Percentiles rank a stretch among this genome's conserved stretches.
Evolutionary conservation across 2,113 vertebrate species (phyloP).

Genomic region (Callipepla squamata): DNA sequence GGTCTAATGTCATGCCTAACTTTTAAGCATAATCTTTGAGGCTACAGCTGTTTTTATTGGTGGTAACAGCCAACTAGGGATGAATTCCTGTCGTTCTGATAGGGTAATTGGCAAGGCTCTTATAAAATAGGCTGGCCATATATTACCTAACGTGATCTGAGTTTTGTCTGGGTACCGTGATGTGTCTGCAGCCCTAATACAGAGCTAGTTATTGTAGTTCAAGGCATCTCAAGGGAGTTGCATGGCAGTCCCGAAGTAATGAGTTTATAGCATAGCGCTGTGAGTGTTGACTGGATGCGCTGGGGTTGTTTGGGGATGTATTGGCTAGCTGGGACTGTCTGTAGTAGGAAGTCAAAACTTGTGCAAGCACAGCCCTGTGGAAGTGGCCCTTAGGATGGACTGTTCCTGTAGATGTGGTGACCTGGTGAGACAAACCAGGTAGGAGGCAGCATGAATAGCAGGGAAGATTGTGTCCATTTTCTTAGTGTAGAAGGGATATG

Average conservation of each 20-base stretch:
- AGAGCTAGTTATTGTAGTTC: not conserved
- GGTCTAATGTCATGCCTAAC: not conserved
- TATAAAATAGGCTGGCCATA: not conserved
- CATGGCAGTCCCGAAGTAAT: not conserved
- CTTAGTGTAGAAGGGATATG: not conserved
- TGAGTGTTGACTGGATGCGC: accelerated
- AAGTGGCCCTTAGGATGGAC: not conserved
- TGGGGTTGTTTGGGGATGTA: not conserved
- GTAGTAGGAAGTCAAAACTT: not conserved
- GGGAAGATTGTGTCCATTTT: not conserved
- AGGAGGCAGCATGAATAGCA: accelerated
- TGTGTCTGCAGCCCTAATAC: not conserved
- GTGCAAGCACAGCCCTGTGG: accelerated
- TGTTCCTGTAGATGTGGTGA: accelerated
- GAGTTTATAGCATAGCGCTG: not conserved
- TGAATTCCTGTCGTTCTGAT: not conserved
- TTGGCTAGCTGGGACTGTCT: not conserved
- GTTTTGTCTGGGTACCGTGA: not conserved
- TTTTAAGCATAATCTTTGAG: not conserved
- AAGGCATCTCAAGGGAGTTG: not conserved
- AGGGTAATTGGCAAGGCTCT: not conserved
- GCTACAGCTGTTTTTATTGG: not conserved
- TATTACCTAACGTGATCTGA: not conserved
- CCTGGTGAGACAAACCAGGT: accelerated
- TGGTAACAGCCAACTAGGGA: not conserved